Evolutionary conservation across 2,113 vertebrate genomes (phyloP).

Genomic region (Prochilodus magdalenae): DNA sequence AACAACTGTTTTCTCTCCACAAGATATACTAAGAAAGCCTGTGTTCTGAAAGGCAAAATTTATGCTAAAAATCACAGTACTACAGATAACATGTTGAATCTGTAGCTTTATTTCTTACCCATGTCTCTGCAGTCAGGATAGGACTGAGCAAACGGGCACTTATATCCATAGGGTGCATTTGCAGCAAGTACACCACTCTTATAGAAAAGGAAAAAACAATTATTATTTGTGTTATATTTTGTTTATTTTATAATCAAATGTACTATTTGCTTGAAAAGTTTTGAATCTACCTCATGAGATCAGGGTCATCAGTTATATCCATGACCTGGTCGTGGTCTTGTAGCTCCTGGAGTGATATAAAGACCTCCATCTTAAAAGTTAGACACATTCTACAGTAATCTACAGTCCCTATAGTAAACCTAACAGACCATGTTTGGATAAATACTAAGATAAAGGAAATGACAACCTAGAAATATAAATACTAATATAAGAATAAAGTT

Average conservation of each 20-base stretch:
- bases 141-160: conserved; percentile 84
- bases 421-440: no score
- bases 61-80: no score
- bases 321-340: conserved; percentile 74
- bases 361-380: not conserved
- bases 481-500: no score
- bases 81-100: no score
- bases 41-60: no score
- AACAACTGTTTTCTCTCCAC: no score
- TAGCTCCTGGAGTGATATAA: conserved; percentile 67
- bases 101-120: conserved; percentile 74
- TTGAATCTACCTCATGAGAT: conserved; percentile 84
- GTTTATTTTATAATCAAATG: not conserved
- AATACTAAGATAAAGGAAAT: no score
- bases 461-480: no score
- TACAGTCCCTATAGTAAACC: no score
- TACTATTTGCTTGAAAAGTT: no score
- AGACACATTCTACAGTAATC: no score
- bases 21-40: no score
- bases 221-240: not conserved
- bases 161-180: conserved; percentile 79
- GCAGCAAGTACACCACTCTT: conserved; percentile 91
- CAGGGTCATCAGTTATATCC: conserved; percentile 83
- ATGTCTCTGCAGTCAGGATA: conserved; percentile 82
- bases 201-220: not conserved